Conservation (phyloP, 2,888 invertebrate species). For the Creontiades dilutus region DNA sequence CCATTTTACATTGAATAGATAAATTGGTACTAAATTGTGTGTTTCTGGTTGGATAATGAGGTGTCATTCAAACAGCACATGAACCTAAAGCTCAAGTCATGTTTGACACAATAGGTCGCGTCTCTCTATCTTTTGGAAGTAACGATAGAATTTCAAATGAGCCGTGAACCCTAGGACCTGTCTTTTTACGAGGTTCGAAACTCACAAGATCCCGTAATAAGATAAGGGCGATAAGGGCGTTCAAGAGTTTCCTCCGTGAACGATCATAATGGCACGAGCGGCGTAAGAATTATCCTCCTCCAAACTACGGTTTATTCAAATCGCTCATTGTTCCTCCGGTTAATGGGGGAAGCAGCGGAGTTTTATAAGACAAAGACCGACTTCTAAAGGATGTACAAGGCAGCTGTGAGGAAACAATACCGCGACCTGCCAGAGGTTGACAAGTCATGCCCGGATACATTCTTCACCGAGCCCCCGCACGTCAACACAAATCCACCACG, state of each 20-base stretch:
- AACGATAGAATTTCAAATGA: conserved; percentile 52
- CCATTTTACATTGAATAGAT: too few species aligned
- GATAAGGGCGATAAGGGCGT: conserved; percentile 24
- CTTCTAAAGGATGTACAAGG: conserved; percentile 25
- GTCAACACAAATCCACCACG: conserved; percentile 47
- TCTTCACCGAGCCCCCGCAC: conserved; percentile 23
- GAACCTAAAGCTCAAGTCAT: not conserved
- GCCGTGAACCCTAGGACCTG: conserved; percentile 4
- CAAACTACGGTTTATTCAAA: conserved; percentile 49
- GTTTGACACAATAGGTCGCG: not conserved
- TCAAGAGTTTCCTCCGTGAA: not conserved
- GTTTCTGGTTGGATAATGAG: not conserved
- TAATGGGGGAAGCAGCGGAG: conserved; percentile 28
- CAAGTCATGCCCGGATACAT: conserved; percentile 48
- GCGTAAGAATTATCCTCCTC: conserved; percentile 29
- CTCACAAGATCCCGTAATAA: conserved; percentile 14
- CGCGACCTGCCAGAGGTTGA: conserved; percentile 36
- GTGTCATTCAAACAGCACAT: not conserved
- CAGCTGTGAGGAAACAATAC: conserved; percentile 50
- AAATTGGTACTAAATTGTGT: too few species aligned
- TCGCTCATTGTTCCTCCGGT: conserved; percentile 52
- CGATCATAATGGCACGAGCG: not conserved
- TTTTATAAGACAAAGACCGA: conserved; percentile 40
- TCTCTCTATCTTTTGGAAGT: not conserved
- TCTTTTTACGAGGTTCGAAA: conserved; percentile 30